Percentiles rank a stretch among this genome's conserved stretches.
phyloP scores from a whole-genome alignment of 2,797 vertebrate genomes.

The Acipenser oxyrinchus region DNA sequence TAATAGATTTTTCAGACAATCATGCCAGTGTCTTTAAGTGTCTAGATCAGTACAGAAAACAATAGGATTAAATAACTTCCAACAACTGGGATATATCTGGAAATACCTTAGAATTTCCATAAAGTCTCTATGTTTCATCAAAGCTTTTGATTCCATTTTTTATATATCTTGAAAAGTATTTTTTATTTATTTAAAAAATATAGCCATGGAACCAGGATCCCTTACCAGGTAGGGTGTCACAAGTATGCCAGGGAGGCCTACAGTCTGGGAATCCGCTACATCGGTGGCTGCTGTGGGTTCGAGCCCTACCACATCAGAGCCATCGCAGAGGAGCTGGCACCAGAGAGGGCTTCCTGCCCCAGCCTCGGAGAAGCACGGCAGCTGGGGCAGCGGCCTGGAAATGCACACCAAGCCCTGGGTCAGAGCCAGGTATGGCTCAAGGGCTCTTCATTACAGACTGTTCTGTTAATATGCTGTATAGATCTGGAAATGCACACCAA shows the following conservation, averaged over 20 bases:
- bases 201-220: constrained; percentile 83
- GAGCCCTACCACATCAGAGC: constrained; percentile 86
- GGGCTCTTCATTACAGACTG: too few species aligned
- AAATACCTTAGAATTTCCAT: too few species aligned
- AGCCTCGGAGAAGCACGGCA: constrained; percentile 83
- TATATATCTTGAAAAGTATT: too few species aligned
- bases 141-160: too few species aligned
- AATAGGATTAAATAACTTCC: too few species aligned
- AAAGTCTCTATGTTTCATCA: too few species aligned
- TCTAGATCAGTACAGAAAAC: too few species aligned
- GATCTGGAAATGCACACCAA: too few species aligned
- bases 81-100: too few species aligned
- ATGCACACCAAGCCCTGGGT: constrained; percentile 96
- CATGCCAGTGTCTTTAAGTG: too few species aligned
- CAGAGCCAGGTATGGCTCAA: constrained; percentile 72
- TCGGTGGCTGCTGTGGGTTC: constrained; percentile 88
- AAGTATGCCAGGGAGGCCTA: constrained; percentile 83
- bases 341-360: constrained; percentile 69
- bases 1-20: too few species aligned
- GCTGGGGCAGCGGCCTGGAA: constrained; percentile 70
- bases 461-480: too few species aligned
- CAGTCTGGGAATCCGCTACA: constrained; percentile 71
- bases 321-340: constrained; percentile 57
- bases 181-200: constrained; percentile 19
- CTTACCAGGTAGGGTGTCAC: constrained; percentile 85